A percentile compares a stretch with the other conserved stretches of the same genome.
phyloP scores from a whole-genome alignment of 2,113 vertebrate genomes.

The Gobio gobio region DNA sequence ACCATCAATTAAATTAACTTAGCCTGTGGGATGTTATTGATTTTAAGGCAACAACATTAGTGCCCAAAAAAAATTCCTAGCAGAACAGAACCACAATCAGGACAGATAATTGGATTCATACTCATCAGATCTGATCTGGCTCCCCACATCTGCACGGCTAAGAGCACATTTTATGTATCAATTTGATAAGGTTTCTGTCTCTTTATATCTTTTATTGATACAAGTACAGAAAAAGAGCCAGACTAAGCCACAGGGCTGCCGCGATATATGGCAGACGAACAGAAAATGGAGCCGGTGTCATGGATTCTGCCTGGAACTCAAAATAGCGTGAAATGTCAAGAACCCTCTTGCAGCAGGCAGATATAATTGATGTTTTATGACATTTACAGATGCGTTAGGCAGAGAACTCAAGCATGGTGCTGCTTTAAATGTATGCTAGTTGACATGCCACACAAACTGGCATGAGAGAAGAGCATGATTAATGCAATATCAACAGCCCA shows the following conservation, averaged over 20 bases:
- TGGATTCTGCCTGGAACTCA: conserved; percentile 51
- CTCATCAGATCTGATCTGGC: conserved; percentile 42
- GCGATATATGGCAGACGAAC: conserved; percentile 43
- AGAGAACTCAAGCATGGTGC: conserved; percentile 46
- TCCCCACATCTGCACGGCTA: conserved; percentile 17
- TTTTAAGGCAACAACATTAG: neutral
- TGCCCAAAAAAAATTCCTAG: neutral
- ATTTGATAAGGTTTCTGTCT: conserved; percentile 50
- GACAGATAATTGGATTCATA: conserved; percentile 54
- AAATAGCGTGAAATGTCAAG: conserved; percentile 61
- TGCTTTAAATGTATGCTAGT: conserved; percentile 44
- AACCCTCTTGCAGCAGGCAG: conserved; percentile 51
- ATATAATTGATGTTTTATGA: conserved; percentile 63
- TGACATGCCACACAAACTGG: conserved; percentile 33
- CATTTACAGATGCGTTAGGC: conserved; percentile 57
- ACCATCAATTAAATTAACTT: conserved; percentile 2
- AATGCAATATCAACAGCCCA: conserved; percentile 39
- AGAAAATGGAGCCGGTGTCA: conserved; percentile 50
- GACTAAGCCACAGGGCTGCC: conserved; percentile 34
- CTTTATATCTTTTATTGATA: conserved; percentile 34
- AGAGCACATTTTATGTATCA: conserved; percentile 43
- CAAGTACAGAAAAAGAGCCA: neutral
- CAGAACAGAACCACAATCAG: conserved; percentile 42
- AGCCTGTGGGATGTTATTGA: neutral
- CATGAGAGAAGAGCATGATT: conserved; percentile 44